Conservation (phyloP, 2,888 invertebrate genomes). For the Ophion obscuratus region DNA sequence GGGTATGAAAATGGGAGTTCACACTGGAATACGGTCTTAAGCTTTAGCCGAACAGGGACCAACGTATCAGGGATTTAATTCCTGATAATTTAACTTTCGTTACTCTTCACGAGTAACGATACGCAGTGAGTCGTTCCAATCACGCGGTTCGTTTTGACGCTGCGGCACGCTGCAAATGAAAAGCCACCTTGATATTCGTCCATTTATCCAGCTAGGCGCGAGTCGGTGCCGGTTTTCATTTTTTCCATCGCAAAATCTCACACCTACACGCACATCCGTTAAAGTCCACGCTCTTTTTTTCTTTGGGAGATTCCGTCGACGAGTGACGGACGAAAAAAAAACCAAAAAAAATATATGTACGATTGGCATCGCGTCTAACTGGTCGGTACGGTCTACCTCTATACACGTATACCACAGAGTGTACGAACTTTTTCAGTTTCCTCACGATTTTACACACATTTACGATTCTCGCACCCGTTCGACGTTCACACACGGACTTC, state of each 20-base stretch:
- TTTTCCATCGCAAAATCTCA: no score
- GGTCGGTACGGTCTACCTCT: constrained; percentile 63
- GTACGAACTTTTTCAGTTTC: constrained; percentile 45
- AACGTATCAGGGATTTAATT: no score
- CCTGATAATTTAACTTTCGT: no score
- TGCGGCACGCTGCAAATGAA: no score
- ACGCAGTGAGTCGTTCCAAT: constrained; percentile 1
- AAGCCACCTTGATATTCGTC: not conserved
- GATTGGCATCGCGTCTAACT: constrained; percentile 56
- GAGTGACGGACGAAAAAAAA: constrained; percentile 53
- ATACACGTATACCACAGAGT: constrained; percentile 65
- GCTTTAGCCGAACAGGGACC: no score
- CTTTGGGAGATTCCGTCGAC: constrained; percentile 48
- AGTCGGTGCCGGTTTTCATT: constrained; percentile 3
- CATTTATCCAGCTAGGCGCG: constrained; percentile 45
- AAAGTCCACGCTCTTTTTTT: constrained; percentile 27
- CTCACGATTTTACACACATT: constrained; percentile 60
- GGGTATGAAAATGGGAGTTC: no score
- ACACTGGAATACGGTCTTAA: no score
- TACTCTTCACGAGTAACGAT: no score
- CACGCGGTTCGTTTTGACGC: no score
- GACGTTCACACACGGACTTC: no score
- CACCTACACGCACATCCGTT: not conserved
- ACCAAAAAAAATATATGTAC: constrained; percentile 23
- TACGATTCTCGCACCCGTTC: not conserved